Evolutionary conservation across 2,888 invertebrate species (phyloP).

Genomic region (Phytoseiulus persimilis): DNA sequence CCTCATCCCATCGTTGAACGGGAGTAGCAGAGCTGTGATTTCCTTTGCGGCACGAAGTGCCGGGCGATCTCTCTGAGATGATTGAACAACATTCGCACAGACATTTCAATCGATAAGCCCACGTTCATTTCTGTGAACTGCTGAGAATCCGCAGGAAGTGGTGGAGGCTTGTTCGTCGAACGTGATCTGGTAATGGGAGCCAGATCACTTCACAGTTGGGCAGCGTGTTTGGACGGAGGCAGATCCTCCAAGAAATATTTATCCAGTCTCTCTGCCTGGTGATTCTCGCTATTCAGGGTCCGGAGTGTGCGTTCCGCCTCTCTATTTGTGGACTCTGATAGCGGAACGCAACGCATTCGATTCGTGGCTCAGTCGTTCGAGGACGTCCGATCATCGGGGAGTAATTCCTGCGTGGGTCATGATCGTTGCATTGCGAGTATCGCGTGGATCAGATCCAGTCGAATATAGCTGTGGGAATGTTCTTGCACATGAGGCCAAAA

Average conservation of each 20-base stretch:
- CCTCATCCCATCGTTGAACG: too few relatives aligned
- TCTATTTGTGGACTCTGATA: not conserved
- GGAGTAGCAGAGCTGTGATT: not conserved
- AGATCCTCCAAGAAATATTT: not conserved
- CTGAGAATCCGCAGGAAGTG: too few relatives aligned
- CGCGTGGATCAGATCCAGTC: too few relatives aligned
- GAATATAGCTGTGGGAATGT: too few relatives aligned
- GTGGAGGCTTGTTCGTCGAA: not conserved
- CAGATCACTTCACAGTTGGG: not conserved
- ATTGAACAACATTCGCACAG: not conserved
- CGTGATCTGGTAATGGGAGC: not conserved
- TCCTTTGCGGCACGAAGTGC: not conserved
- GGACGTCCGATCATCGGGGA: too few relatives aligned
- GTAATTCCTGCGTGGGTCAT: too few relatives aligned
- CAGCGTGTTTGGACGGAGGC: not conserved
- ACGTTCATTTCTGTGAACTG: not conserved
- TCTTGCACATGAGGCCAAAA: too few relatives aligned
- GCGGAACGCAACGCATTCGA: too few relatives aligned
- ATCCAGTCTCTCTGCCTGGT: not conserved
- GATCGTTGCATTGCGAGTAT: too few relatives aligned
- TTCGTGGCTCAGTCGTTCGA: too few relatives aligned
- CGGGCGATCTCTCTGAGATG: not conserved
- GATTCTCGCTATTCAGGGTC: not conserved
- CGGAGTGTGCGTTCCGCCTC: not conserved
- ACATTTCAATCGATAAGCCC: not conserved